Conservation (phyloP, 2,888 invertebrate genomes). For the Nomada fabriciana region DNA sequence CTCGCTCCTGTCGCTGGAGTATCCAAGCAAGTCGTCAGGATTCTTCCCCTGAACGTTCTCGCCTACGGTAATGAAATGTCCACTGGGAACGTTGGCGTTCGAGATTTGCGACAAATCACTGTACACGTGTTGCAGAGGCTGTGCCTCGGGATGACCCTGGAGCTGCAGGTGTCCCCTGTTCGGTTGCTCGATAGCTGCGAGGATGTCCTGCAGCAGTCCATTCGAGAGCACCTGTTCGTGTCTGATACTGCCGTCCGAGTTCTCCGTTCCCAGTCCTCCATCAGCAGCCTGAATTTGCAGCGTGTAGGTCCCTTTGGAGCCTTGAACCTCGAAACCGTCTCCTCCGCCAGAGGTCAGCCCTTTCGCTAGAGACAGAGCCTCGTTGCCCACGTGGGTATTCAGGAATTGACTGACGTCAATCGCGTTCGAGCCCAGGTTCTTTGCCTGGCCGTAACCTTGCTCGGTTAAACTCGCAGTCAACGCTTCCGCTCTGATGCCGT, state of each 20-base stretch:
- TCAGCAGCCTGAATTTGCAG: slow-evolving; percentile 91
- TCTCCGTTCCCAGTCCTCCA: slow-evolving; percentile 85
- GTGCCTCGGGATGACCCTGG: slow-evolving; percentile 73
- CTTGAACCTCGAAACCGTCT: slow-evolving; percentile 83
- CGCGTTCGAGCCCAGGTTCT: slow-evolving; percentile 71
- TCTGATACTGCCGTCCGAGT: slow-evolving; percentile 85
- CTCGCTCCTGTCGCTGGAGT: slow-evolving; percentile 47
- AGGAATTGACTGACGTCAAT: slow-evolving; percentile 77
- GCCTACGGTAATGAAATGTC: slow-evolving; percentile 59
- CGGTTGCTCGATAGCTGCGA: slow-evolving; percentile 93
- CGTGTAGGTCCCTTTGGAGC: slow-evolving; percentile 88
- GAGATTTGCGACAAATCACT: slow-evolving; percentile 65
- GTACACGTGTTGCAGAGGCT: slow-evolving; percentile 72
- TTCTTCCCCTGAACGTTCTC: slow-evolving; percentile 19
- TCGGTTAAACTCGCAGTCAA: slow-evolving; percentile 75
- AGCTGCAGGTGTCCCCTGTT: slow-evolving; percentile 74
- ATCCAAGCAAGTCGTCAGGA: slow-evolving; percentile 23
- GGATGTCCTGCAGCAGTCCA: slow-evolving; percentile 91
- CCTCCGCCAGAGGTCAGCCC: slow-evolving; percentile 72
- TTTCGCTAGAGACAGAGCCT: slow-evolving; percentile 78
- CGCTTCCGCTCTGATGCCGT: slow-evolving; percentile 72
- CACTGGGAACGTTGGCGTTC: slow-evolving; percentile 32
- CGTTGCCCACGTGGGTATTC: slow-evolving; percentile 75
- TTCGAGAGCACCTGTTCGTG: slow-evolving; percentile 92
- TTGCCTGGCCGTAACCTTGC: slow-evolving; percentile 74